Evolutionary conservation across 2,888 invertebrate genomes (phyloP).

Genomic region (Hydropsyche betteni): DNA sequence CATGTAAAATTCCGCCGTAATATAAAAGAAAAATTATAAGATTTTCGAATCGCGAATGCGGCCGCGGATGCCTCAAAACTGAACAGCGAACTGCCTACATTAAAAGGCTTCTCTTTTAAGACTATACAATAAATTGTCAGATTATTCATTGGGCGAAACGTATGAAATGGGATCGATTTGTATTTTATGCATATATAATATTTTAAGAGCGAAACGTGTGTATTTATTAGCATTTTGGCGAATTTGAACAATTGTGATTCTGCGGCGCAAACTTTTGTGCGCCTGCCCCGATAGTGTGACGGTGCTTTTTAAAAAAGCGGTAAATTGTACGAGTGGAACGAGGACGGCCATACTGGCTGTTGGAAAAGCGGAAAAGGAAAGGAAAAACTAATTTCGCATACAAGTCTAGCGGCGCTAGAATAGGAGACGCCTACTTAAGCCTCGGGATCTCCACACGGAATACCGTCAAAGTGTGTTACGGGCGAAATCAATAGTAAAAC

Average conservation of each 20-base stretch:
- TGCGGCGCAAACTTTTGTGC: constrained; percentile 1
- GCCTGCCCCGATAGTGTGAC: constrained; percentile 41
- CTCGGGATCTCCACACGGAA: constrained; percentile 22
- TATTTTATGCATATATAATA: too few species aligned
- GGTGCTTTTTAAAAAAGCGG: constrained; percentile 47
- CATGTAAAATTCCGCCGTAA: too few species aligned
- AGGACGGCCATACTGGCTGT: constrained; percentile 17
- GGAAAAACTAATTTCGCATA: constrained; percentile 49
- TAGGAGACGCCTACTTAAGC: constrained; percentile 38
- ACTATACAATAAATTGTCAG: too few species aligned
- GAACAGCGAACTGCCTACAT: too few species aligned
- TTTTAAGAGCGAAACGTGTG: too few species aligned
- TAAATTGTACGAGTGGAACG: constrained; percentile 46
- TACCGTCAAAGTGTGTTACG: constrained; percentile 28
- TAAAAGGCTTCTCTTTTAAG: too few species aligned
- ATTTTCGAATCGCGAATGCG: too few species aligned
- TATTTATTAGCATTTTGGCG: too few species aligned
- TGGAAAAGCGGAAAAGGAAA: constrained; percentile 9
- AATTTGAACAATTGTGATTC: neutral
- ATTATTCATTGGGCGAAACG: too few species aligned
- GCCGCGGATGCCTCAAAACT: too few species aligned
- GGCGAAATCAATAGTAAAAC: constrained; percentile 17
- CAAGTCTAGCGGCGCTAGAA: constrained; percentile 39
- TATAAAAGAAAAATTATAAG: too few species aligned
- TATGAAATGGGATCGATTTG: too few species aligned